Base-by-base conservation (phyloP, 2,888 invertebrate species). In the Volucella bombylans region DNA sequence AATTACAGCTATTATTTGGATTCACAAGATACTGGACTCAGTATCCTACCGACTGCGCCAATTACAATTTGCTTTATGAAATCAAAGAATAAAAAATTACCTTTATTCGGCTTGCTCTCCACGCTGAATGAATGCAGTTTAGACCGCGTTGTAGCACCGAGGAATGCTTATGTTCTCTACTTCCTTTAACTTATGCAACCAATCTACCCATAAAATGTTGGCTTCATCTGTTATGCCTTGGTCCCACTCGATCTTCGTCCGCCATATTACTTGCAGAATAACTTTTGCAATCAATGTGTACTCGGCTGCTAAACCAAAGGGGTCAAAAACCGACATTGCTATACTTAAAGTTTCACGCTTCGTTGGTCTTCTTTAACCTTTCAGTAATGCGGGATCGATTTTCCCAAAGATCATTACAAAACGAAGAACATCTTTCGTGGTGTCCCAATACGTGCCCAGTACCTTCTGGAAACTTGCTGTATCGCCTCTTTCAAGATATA, bases 401-500 rank as follows among this genome's bases (percentile, higher is more conserved):
- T 23, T 23, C 23, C 23, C 23, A 23, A 23, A 23, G 23, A 1
- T 3, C 23, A 23, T 23, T 23, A 23, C 23, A 4, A 23, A 23
- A 23, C 23, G 23, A 23, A 4, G 23, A 23, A 55, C 54, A 69
- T 88, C 88, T 2, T 15, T 41, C 10, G 18, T 11, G 9, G 80
- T 57, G 9, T 87, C 73, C 88, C 87, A 87, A 15, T 61, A 64
- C 50, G 88, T 57, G 1, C 88, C 88, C 11, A 88, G 1, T 18
- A 18, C 18, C 18, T 18, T 18, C 18, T 1, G 18, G 18, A 64
- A 10, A 86, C 73, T 23, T 83, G 77, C 14, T 87, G 83, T 8
- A 50, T 23, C 23, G 23, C 49, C 45, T 47, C 45, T 54, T 41
- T 69, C n/a, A 8, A 72, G 43, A 12, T 43, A 69, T 55, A 59